Evolutionary conservation across 2,113 vertebrate species (phyloP).

Genomic region (Ploceus nigricollis): DNA sequence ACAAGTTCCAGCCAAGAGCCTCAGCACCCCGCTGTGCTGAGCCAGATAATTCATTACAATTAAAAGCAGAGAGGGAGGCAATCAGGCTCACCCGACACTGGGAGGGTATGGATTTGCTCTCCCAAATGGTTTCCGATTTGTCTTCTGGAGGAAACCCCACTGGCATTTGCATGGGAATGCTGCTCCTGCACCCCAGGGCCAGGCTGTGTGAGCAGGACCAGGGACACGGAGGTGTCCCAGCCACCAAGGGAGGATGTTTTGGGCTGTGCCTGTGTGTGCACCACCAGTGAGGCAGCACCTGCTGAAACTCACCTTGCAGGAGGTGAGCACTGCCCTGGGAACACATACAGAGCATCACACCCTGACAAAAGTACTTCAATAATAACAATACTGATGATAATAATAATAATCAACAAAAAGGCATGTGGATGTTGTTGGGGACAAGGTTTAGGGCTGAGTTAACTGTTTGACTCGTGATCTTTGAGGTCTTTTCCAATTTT

Average conservation of each 20-base stretch:
- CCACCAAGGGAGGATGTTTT: background rate
- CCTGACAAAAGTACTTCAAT: background rate
- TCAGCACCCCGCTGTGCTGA: background rate
- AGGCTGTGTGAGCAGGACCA: background rate
- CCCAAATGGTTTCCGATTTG: constrained; percentile 11
- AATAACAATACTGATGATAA: background rate
- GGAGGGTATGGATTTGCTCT: background rate
- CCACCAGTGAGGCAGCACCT: background rate
- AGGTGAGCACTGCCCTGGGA: background rate
- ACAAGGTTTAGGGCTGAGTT: background rate
- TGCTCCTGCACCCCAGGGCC: background rate
- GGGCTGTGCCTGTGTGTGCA: background rate
- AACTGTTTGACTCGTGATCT: background rate
- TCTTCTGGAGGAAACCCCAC: background rate
- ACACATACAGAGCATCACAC: background rate
- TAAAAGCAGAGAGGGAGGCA: constrained; percentile 41
- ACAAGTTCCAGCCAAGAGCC: constrained; percentile 40
- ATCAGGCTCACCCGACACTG: background rate
- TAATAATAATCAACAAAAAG: background rate
- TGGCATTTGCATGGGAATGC: background rate
- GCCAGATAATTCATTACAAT: constrained; percentile 46
- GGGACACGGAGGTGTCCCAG: rapidly evolving
- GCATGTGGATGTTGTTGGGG: background rate
- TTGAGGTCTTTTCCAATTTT: background rate
- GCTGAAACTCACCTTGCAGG: background rate